Base-by-base conservation (phyloP, 2,797 vertebrate genomes). In the Gila robusta region DNA sequence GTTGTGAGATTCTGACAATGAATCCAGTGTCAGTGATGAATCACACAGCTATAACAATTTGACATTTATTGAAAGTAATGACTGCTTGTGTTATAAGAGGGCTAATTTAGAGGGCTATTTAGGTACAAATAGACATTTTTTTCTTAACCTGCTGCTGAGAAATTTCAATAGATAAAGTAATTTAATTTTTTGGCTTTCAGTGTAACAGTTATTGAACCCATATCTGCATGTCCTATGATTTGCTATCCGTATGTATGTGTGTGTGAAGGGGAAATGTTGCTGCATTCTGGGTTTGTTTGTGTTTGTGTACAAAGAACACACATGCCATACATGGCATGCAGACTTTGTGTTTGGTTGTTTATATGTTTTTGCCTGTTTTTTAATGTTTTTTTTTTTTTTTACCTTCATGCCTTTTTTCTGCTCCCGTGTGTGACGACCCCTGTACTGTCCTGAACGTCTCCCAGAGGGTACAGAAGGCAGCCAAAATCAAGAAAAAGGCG, bases 401-500 rank as follows among this genome's bases (percentile, higher is more conserved):
- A 91, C 92, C 83, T 84, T 87, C 86, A 74, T 87, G 86, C 83
- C 88, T 91, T 90, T 94, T 92, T 94, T 90, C 95, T 93, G 94
- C 93, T 92, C 94, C 94, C 93, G 93, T 91, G 88, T 92, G 87
- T 86, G 90, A 84, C 76, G 89, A 84, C 79, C 87, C 80, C 85
- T 87, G 83, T 86, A 67, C 89, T 91, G 88, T 88, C 89, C 86
- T 82, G 81, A 87, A 88, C 93, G 92, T 95, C 96, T 94, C 93
- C 94, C 97, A 99, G 98, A 98, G 98, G 97, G 98, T 99, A 96
- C 98, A 99, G 94, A 99, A 99, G 96, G 98, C 98, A 95, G 97
- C 98, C 96, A 99, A 99, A 97, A 98, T 98, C 97, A 99, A 99
- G 98, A 99, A 98, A 95, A 99, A 99, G 97, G 97, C 95, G 98